These are phyloP conservation scores for Halcyon malimbica DNA, from an alignment of 2,113 vertebrate species.

Conservation along the genomic window DNA sequence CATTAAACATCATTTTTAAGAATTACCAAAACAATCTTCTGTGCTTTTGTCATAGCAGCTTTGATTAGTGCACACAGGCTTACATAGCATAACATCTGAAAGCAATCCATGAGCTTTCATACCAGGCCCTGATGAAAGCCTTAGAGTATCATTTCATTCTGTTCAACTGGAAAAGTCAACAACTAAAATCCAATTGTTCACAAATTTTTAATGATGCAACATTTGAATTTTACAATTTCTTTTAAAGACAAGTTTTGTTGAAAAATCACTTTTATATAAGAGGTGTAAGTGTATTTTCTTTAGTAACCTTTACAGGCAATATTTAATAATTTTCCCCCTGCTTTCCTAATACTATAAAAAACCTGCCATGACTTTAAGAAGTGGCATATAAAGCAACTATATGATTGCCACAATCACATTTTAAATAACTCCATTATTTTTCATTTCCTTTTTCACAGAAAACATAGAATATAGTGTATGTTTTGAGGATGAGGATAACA, in stretches of 20 bases:
- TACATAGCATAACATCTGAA: neutral
- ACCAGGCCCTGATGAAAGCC: neutral
- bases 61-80: neutral
- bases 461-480: neutral
- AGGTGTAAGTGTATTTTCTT: neutral
- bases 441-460: neutral
- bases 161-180: constrained; percentile 9
- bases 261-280: neutral
- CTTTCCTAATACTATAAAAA: neutral
- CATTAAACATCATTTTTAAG: neutral
- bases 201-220: neutral
- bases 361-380: neutral
- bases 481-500: neutral
- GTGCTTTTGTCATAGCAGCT: neutral
- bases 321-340: neutral
- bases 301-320: neutral
- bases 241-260: neutral
- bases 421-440: neutral
- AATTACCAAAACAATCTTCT: neutral
- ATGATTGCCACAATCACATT: neutral
- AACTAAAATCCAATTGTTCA: neutral
- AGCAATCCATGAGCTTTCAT: neutral
- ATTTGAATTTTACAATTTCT: neutral
- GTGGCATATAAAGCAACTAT: neutral
- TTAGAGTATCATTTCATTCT: neutral